These are phyloP conservation scores for Timandra comae DNA, from an alignment of 2,888 invertebrate genomes.

Conservation along the genomic window DNA sequence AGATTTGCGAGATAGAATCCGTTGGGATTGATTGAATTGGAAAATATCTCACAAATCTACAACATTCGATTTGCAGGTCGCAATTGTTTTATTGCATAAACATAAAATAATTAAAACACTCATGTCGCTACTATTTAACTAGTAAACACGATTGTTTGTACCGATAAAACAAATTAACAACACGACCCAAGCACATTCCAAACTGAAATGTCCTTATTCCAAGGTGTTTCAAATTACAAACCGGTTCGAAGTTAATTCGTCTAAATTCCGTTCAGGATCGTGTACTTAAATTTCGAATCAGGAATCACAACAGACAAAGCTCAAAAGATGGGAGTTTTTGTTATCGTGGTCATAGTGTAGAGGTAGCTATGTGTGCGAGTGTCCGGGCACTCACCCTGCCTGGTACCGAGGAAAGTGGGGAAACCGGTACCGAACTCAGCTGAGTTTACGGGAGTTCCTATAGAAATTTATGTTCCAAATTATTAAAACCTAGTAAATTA, in stretches of 20 bases:
- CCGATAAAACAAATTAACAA: constrained; percentile 8
- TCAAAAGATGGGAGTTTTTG: constrained; percentile 39
- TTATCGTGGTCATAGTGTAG: constrained; percentile 24
- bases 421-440: constrained; percentile 21
- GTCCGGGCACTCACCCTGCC: constrained; percentile 45
- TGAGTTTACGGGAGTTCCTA: constrained; percentile 30
- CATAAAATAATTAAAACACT: too few species aligned
- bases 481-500: too few species aligned
- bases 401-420: constrained; percentile 16
- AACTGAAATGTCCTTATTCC: constrained; percentile 12
- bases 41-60: too few species aligned
- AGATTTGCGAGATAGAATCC: constrained; percentile 18
- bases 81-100: too few species aligned
- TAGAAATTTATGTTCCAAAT: too few species aligned
- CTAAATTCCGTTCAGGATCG: constrained; percentile 16
- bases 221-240: constrained; percentile 21
- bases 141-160: not conserved
- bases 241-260: constrained; percentile 17
- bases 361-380: constrained; percentile 31
- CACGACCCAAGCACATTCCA: constrained; percentile 16
- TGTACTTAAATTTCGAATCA: constrained; percentile 18
- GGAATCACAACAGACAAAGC: constrained; percentile 31
- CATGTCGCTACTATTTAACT: not conserved
- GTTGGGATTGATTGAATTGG: constrained; percentile 25
- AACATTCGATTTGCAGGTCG: too few species aligned